Percentiles rank a stretch among this genome's conserved stretches.
These are phyloP conservation scores for Rallus crepitans DNA, from an alignment of 2,797 vertebrate species.

Conservation along the genomic window DNA sequence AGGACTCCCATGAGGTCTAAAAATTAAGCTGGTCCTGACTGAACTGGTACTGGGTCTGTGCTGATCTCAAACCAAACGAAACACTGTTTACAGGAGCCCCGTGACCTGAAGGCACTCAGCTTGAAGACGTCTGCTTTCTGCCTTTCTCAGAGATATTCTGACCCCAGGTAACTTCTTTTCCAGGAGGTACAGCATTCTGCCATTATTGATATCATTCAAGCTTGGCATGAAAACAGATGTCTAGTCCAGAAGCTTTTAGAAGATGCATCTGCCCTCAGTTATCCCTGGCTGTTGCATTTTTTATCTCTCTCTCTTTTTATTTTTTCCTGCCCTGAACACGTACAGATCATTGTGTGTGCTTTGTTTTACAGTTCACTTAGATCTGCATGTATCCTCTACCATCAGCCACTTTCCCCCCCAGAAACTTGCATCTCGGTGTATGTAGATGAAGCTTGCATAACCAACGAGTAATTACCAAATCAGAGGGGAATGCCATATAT, in stretches of 20 bases:
- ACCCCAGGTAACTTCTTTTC: neutral
- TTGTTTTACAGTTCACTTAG: neutral
- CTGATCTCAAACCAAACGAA: neutral
- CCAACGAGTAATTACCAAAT: neutral
- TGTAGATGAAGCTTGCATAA: neutral
- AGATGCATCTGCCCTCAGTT: neutral
- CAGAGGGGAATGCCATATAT: neutral
- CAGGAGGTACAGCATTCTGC: neutral
- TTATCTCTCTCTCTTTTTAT: neutral
- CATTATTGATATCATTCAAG: neutral
- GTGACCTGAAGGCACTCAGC: neutral
- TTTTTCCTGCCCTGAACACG: neutral
- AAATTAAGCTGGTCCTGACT: neutral
- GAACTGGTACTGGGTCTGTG: neutral
- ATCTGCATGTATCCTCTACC: neutral
- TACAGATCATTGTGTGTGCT: rapidly evolving
- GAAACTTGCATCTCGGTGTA: neutral
- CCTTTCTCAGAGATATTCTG: neutral
- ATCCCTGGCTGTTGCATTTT: neutral
- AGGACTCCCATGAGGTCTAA: neutral
- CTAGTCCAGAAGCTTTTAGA: neutral
- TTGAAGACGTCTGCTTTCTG: neutral
- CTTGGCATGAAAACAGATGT: neutral
- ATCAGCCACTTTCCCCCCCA: neutral
- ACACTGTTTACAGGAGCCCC: neutral